Evolutionary conservation across 2,888 invertebrate species (phyloP).

Genomic region (Pristionchus entomophagus): DNA sequence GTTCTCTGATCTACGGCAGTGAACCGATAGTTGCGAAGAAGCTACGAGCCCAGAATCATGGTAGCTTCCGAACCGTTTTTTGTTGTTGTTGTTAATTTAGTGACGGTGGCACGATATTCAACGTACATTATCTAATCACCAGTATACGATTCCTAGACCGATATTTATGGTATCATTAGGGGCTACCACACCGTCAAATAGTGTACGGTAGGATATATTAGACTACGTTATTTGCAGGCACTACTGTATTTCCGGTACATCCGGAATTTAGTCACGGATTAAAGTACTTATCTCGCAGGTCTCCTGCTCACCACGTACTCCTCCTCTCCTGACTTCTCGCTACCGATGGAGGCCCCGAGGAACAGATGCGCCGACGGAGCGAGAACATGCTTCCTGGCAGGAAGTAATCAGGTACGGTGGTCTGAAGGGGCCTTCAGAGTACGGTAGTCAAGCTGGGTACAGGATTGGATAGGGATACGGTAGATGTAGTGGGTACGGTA

Average conservation of each 20-base stretch:
- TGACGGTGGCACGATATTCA: too few species aligned
- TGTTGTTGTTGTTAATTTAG: too few species aligned
- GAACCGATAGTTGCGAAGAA: conserved; percentile 86
- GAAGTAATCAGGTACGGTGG: conserved; percentile 50
- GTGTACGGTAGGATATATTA: too few species aligned
- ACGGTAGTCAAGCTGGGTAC: background rate
- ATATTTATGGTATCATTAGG: too few species aligned
- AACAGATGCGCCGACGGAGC: conserved; percentile 40
- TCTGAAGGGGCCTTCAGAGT: too few species aligned
- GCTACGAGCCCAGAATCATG: conserved; percentile 85
- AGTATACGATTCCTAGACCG: too few species aligned
- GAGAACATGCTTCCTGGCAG: conserved; percentile 46
- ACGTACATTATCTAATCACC: too few species aligned
- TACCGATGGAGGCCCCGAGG: background rate
- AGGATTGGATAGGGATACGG: background rate
- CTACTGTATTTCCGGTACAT: too few species aligned
- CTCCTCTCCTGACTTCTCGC: conserved; percentile 34
- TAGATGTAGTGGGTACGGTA: background rate
- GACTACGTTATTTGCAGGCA: too few species aligned
- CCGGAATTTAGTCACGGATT: too few species aligned
- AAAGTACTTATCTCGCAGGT: background rate
- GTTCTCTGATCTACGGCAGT: conserved; percentile 89
- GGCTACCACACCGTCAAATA: too few species aligned
- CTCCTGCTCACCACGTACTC: conserved; percentile 38
- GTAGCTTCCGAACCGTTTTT: too few species aligned